Conservation (phyloP, 2,113 vertebrate genomes). For the Gallinago media region DNA sequence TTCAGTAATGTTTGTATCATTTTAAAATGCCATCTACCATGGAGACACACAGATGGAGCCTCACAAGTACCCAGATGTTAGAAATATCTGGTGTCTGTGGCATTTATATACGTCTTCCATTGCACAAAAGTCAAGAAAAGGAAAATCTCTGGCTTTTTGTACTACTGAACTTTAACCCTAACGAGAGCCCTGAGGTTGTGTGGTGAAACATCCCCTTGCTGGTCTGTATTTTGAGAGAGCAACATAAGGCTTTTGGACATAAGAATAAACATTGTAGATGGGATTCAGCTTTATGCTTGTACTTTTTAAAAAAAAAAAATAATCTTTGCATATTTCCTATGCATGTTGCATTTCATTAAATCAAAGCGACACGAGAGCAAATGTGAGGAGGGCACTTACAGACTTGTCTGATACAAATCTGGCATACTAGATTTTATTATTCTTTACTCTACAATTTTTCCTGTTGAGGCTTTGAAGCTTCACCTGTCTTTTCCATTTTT, state of each 20-base stretch:
- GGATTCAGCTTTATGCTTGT: background rate
- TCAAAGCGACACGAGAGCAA: background rate
- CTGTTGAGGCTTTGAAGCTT: background rate
- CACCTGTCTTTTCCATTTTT: background rate
- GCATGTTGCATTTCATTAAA: background rate
- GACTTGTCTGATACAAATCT: background rate
- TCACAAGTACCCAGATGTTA: background rate
- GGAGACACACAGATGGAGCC: too few relatives aligned
- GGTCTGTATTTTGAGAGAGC: background rate
- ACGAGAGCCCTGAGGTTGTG: background rate
- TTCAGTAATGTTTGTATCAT: background rate
- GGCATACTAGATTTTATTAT: background rate
- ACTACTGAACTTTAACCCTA: background rate
- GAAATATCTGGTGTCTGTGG: background rate
- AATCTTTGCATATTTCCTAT: accelerated
- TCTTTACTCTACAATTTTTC: background rate
- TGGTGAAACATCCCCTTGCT: background rate
- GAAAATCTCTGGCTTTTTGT: background rate
- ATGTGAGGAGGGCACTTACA: background rate
- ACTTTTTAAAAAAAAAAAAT: background rate
- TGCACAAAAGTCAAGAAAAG: background rate
- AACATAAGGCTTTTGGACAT: background rate
- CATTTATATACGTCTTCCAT: background rate
- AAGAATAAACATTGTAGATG: background rate
- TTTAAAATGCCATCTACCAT: background rate